Base-by-base conservation (phyloP, 2,113 vertebrate species). In the Buteo buteo region DNA sequence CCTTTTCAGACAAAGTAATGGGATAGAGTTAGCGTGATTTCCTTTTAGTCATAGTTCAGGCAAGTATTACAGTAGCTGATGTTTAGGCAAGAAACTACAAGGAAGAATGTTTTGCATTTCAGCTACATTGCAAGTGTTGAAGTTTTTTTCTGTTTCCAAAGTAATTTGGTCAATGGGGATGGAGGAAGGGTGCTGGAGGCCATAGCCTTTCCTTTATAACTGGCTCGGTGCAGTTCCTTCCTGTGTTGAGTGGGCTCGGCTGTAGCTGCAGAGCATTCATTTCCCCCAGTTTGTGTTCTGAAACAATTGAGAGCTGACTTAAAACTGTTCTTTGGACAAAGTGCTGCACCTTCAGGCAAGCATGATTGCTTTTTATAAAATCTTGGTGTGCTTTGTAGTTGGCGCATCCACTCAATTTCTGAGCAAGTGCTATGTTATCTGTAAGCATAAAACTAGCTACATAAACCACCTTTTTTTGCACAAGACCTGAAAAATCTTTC, bases 191-290 rank as follows among this genome's bases (percentile, higher is more conserved):
- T 49, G 10, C 45, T 67, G 34, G 21, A 59, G 34, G 38, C 59
- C 6, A 7, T 28, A 72, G 20, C n/a, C 13, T 52, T 65, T 25
- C 31, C 5, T 40, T 20, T 36, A 1, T 76, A 11, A 14, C 26
- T 1, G 34, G 62, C n/a, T 44, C 1, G 0, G 13, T 20, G 13
- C 11, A 12, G 32, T 32, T 49, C 32, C 9, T 84, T 40, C 22
- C 54, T 32, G 11, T 50, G 26, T 49, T 42, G 17, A 32, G 15
- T 34, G 18, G 42, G 36, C 34, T 72, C 4, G 0, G 13, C n/a
- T 57, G 24, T 57, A 64, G 64, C 36, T 82, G 70, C 28, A 70
- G 40, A 74, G 59, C 16, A n/a, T 13, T 12, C 9, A 7, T 40
- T 72, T 47, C 8, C n/a, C 40, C 11, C 4, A 19, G 40, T 16